Percentiles rank a stretch among this genome's conserved stretches.
Evolutionary conservation across 1,140 invertebrate genomes (phyloP).

Genomic region (Ylistrum balloti): DNA sequence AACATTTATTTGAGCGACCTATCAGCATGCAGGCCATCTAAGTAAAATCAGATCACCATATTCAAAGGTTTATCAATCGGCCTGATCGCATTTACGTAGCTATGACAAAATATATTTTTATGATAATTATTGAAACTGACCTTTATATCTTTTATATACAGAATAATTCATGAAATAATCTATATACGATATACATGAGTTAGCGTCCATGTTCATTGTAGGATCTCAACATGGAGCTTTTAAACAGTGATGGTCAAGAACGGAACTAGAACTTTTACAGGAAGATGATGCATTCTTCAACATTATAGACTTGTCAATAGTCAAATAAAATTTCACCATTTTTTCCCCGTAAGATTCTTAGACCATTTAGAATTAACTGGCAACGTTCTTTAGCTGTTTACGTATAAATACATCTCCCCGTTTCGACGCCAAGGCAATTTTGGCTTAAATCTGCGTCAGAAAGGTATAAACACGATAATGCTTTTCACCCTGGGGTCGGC

Average conservation of each 20-base stretch:
- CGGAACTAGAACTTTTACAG: too few relatives aligned
- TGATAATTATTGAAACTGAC: not conserved
- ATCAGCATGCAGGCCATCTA: not conserved
- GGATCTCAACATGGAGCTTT: too few relatives aligned
- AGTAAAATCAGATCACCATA: not conserved
- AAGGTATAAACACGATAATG: not conserved
- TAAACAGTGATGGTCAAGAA: too few relatives aligned
- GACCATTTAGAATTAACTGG: too few relatives aligned
- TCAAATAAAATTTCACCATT: too few relatives aligned
- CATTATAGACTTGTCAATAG: too few relatives aligned
- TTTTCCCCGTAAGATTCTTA: too few relatives aligned
- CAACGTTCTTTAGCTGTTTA: not conserved
- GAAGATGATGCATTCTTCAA: too few relatives aligned
- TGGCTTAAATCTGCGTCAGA: not conserved
- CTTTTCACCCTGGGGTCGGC: not conserved
- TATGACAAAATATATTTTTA: conserved; percentile 29
- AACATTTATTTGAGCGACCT: not conserved
- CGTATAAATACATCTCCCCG: not conserved
- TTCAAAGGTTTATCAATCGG: not conserved
- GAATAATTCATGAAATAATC: not conserved
- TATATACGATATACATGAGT: not conserved
- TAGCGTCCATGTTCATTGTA: too few relatives aligned
- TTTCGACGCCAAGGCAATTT: conserved; percentile 25
- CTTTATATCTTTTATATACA: too few relatives aligned
- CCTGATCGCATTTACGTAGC: not conserved